Conservation (phyloP, 2,797 vertebrate species). For the Cichlasoma orientale region DNA sequence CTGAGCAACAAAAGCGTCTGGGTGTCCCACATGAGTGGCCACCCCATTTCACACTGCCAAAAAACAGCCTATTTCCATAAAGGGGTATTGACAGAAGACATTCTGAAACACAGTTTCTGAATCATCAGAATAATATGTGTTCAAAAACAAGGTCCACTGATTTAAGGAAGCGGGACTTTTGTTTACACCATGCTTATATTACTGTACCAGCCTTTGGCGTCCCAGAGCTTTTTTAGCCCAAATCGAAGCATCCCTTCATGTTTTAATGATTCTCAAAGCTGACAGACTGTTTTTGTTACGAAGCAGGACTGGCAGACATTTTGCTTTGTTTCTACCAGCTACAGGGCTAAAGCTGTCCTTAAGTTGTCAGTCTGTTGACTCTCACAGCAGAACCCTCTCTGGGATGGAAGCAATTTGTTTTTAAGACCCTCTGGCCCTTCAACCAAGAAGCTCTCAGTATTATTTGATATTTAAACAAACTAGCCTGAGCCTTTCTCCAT, state of each 20-base stretch:
- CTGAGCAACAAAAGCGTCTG: conserved; percentile 54
- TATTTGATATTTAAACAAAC: background rate
- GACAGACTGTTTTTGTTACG: conserved; percentile 38
- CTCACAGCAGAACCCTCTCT: conserved; percentile 29
- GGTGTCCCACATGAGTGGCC: conserved; percentile 33
- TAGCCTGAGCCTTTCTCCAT: background rate
- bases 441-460: background rate
- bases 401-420: conserved; percentile 54
- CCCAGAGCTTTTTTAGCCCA: background rate
- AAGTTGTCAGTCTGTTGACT: conserved; percentile 50
- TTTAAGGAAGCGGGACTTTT: background rate
- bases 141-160: background rate
- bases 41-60: conserved; percentile 14
- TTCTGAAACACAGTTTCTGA: background rate
- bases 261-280: conserved; percentile 23
- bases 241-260: conserved; percentile 15
- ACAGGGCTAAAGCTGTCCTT: conserved; percentile 35
- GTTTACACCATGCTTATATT: background rate
- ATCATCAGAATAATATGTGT: background rate
- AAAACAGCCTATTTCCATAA: conserved; percentile 7
- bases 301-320: conserved; percentile 7
- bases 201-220: background rate
- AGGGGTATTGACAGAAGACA: background rate
- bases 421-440: conserved; percentile 25
- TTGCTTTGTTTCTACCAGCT: conserved; percentile 35